phyloP scores from a whole-genome alignment of 2,888 invertebrate genomes.

The Drosophila trichaetosa region DNA sequence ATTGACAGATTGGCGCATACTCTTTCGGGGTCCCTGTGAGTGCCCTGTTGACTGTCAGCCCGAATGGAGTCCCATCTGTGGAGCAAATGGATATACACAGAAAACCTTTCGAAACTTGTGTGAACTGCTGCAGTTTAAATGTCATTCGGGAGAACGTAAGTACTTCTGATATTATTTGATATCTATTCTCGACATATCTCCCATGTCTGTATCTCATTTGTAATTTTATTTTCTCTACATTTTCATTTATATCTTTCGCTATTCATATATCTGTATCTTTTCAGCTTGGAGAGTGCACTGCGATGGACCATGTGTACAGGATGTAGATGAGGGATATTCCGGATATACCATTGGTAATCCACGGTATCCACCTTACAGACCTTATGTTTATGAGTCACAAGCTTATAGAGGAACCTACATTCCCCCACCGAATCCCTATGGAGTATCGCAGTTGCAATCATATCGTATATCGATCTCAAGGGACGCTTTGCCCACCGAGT shows the following conservation, averaged over 20 bases:
- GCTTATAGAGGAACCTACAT: background rate
- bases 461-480: conserved; percentile 29
- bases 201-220: too few relatives aligned
- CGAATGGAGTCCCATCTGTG: conserved; percentile 34
- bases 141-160: conserved; percentile 35
- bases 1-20: conserved; percentile 33
- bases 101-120: conserved; percentile 34
- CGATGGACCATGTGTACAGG: conserved; percentile 7
- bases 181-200: background rate
- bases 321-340: background rate
- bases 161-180: background rate
- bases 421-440: conserved; percentile 6
- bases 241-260: background rate
- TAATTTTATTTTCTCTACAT: background rate
- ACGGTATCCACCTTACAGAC: background rate
- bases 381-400: background rate
- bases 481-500: conserved; percentile 25
- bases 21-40: conserved; percentile 37
- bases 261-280: background rate
- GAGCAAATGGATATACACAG: background rate
- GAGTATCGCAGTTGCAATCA: background rate
- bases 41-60: conserved; percentile 32
- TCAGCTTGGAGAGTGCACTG: conserved; percentile 33
- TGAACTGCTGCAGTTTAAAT: conserved; percentile 28
- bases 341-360: background rate